phyloP scores from a whole-genome alignment of 2,797 vertebrate genomes.

The Fringilla coelebs region DNA sequence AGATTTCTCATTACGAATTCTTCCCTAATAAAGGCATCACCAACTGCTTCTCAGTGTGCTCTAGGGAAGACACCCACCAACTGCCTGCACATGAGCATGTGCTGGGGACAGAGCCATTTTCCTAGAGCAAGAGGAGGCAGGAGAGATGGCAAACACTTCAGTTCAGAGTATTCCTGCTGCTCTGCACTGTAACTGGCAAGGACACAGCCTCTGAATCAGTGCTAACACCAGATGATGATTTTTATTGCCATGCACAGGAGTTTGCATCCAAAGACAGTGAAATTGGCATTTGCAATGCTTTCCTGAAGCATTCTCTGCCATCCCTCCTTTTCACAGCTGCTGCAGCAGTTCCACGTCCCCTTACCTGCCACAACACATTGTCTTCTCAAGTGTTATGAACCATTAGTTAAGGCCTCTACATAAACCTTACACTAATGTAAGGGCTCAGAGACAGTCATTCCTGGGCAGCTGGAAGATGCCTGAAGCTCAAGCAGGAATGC shows the following conservation, averaged over 20 bases:
- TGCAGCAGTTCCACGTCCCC: background rate
- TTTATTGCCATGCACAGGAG: background rate
- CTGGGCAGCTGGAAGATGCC: slow-evolving; percentile 19
- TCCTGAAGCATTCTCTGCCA: background rate
- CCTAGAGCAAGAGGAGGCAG: background rate
- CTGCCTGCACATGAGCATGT: background rate
- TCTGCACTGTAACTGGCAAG: background rate
- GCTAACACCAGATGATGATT: background rate
- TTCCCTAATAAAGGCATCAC: background rate
- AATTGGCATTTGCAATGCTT: background rate
- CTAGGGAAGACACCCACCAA: background rate
- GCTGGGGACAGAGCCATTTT: background rate
- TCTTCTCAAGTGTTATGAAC: slow-evolving; percentile 22
- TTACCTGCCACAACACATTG: slow-evolving; percentile 33
- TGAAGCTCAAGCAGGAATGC: background rate
- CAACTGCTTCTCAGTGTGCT: background rate
- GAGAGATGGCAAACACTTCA: background rate
- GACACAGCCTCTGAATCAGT: background rate
- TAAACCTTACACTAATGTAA: background rate
- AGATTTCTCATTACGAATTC: background rate
- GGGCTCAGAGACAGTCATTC: background rate
- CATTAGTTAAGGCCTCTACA: slow-evolving; percentile 21
- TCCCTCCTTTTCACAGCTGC: background rate
- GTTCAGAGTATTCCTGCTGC: background rate
- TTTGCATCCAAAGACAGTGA: background rate